Percentiles rank a stretch among this genome's conserved stretches.
These are phyloP conservation scores for Spongilla lacustris DNA, from an alignment of 37 sponge, comb jelly and placozoan genomes.

Conservation along the genomic window DNA sequence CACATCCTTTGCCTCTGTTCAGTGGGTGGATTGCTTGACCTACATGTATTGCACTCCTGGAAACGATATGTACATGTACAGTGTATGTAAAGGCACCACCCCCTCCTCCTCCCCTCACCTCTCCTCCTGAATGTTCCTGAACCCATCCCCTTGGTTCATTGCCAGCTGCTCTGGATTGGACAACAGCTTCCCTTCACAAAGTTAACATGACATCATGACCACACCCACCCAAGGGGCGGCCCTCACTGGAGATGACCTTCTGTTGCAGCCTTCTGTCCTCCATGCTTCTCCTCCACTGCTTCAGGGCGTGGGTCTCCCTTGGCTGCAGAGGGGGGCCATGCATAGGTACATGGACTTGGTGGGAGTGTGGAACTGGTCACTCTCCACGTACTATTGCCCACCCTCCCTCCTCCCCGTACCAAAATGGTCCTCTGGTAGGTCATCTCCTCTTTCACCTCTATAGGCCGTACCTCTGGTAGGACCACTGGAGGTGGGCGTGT, in stretches of 20 bases:
- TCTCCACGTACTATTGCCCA: no score
- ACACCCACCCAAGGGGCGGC: no score
- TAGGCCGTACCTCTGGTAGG: neutral
- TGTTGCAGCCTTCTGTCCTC: slow-evolving; percentile 66
- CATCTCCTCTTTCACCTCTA: neutral
- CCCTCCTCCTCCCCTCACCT: slow-evolving; percentile 27
- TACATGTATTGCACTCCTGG: slow-evolving; percentile 71
- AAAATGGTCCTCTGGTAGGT: neutral
- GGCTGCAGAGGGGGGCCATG: slow-evolving; percentile 10
- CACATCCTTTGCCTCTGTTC: slow-evolving; percentile 94
- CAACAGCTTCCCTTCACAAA: neutral
- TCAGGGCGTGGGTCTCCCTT: slow-evolving; percentile 72
- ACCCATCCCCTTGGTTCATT: slow-evolving; percentile 84
- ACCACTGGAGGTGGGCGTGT: neutral
- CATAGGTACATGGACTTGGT: neutral
- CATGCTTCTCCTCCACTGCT: slow-evolving; percentile 76
- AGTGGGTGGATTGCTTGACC: slow-evolving; percentile 83
- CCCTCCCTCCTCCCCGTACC: neutral
- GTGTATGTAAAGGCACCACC: neutral
- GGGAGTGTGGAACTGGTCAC: no score
- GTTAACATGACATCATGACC: neutral
- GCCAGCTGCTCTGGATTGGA: slow-evolving; percentile 48
- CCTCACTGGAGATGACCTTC: slow-evolving; percentile 47
- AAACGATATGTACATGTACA: neutral
- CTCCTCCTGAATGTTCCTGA: slow-evolving; percentile 73